Percentiles rank a stretch among this genome's conserved stretches.
These are phyloP conservation scores for Achlya flavicornis DNA, from an alignment of 2,888 invertebrate genomes.

Conservation along the genomic window DNA sequence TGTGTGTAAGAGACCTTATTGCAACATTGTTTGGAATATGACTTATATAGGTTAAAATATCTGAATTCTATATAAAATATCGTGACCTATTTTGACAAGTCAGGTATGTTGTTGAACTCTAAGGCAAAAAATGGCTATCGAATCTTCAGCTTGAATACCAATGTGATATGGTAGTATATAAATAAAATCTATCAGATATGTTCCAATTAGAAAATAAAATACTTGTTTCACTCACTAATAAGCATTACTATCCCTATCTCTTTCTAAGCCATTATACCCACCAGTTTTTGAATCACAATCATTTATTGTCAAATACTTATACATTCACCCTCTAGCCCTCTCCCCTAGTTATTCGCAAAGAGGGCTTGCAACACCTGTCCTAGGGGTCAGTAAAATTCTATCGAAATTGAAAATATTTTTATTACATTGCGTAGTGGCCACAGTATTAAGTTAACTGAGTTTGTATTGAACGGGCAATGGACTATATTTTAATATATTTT, in stretches of 20 bases:
- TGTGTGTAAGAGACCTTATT: not conserved
- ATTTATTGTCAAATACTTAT: constrained; percentile 30
- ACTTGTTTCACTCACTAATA: not conserved
- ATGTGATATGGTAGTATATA: too few species aligned
- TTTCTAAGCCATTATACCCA: not conserved
- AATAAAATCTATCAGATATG: too few species aligned
- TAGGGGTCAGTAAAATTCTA: not conserved
- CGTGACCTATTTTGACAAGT: not conserved
- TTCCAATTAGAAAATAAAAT: too few species aligned
- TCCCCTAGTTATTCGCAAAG: constrained; percentile 29
- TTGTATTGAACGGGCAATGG: not conserved
- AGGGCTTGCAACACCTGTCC: constrained; percentile 51
- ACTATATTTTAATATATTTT: not conserved
- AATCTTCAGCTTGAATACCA: too few species aligned
- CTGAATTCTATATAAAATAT: not conserved
- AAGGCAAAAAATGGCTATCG: too few species aligned
- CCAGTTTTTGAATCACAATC: not conserved
- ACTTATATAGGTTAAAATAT: not conserved
- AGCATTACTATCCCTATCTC: not conserved
- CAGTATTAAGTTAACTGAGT: not conserved
- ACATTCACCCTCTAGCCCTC: constrained; percentile 42
- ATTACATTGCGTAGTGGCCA: not conserved
- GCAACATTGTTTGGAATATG: constrained; percentile 4
- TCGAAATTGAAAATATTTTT: not conserved
- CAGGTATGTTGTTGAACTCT: too few species aligned